Conservation (phyloP, 2,797 vertebrate species). For the Lophius americanus region DNA sequence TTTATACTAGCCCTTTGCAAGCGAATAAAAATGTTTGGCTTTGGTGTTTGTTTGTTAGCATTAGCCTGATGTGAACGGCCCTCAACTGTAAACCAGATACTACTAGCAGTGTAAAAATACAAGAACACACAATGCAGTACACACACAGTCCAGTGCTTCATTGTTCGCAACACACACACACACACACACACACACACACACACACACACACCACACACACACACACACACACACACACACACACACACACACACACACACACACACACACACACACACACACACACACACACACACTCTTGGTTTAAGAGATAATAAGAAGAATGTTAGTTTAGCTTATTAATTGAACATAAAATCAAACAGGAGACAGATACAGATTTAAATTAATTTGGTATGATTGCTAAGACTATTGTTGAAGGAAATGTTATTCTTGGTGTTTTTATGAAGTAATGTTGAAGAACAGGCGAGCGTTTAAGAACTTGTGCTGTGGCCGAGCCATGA, state of each 20-base stretch:
- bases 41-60: too few relatives aligned
- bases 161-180: background rate
- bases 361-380: slow-evolving; percentile 57
- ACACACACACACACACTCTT: slow-evolving; percentile 16
- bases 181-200: slow-evolving; percentile 5
- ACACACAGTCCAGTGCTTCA: too few relatives aligned
- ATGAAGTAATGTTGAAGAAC: slow-evolving; percentile 50
- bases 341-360: slow-evolving; percentile 64
- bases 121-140: background rate
- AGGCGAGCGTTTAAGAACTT: slow-evolving; percentile 35
- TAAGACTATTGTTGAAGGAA: slow-evolving; percentile 44
- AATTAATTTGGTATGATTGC: slow-evolving; percentile 67
- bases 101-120: background rate
- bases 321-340: slow-evolving; percentile 69
- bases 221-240: slow-evolving; percentile 1
- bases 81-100: background rate
- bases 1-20: too few relatives aligned
- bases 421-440: slow-evolving; percentile 54
- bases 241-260: slow-evolving; percentile 1
- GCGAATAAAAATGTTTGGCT: too few relatives aligned
- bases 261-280: slow-evolving; percentile 1
- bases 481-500: slow-evolving; percentile 64
- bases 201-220: slow-evolving; percentile 1
- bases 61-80: background rate
- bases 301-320: slow-evolving; percentile 61